Evolutionary conservation across 2,113 vertebrate genomes (phyloP), one percentile per base, ranked within the genome.

Genomic region (Laterallus jamaicensis): DNA sequence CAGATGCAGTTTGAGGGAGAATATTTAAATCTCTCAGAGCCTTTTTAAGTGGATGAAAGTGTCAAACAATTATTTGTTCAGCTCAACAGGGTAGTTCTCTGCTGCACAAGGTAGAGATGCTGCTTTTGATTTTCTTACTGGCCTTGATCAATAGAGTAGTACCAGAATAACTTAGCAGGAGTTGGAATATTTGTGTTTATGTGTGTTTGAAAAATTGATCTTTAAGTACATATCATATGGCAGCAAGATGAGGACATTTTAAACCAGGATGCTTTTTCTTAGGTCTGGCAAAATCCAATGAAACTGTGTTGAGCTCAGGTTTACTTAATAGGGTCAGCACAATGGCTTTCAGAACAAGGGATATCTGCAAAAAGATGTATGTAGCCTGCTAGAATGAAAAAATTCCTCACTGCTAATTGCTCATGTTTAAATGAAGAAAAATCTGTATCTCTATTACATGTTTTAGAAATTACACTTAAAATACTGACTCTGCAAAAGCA

Each of bases 391-490:
- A 19, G n/a, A 32, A 5, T 83, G 49, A 52, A 40, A 90, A 47
- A 15, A 15, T 2, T 1, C 5, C 22, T 70, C 5, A 9, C 12
- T 91, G 12, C 12, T 64, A 10, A 20, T 44, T 92, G 18, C 20
- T 82, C 55, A 12, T 42, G 7, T 47, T 79, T 74, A 94, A 77
- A 56, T 63, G 37, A 67, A 94, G 54, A 69, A 35, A 73, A 82
- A 85, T 62, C 18, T 0, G 4, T 3, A 1, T 31, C 50, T 80
- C 1, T 28, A 18, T 67, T 80, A n/a, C 12, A 17, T 3, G 0
- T 47, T 91, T 83, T 78, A 91, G 64, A 91, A 47, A 24, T 56
- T 64, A 19, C 17, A 56, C 6, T 58, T 20, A 40, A 55, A 56
- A 81, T 42, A 52, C 18, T 52, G 28, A 39, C 35, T 64, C 35